phyloP scores from a whole-genome alignment of 2,113 vertebrate species.

The Athene noctua region DNA sequence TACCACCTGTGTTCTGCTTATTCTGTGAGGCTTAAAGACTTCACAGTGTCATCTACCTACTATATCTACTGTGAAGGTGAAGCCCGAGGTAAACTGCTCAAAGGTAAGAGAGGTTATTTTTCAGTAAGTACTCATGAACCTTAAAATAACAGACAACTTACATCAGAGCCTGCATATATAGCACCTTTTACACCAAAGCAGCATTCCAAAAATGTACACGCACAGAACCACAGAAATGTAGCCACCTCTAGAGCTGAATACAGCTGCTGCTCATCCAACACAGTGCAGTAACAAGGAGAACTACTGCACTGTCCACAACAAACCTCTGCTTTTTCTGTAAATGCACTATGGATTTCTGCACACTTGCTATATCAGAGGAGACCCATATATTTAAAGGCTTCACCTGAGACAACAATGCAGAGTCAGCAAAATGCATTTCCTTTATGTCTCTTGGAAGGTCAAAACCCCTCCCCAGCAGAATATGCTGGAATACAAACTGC shows the following conservation, averaged over 20 bases:
- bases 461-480: neutral
- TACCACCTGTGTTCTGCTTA: neutral
- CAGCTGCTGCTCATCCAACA: neutral
- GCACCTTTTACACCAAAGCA: neutral
- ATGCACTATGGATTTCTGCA: neutral
- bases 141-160: neutral
- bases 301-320: neutral
- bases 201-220: neutral
- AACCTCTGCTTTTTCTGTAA: neutral
- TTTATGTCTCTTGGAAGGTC: constrained; percentile 8
- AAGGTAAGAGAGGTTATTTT: neutral
- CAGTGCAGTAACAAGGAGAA: neutral
- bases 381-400: neutral
- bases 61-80: neutral
- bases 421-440: neutral
- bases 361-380: neutral
- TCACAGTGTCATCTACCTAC: neutral
- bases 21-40: neutral
- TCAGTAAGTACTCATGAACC: neutral
- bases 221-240: neutral
- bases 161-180: neutral
- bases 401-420: neutral
- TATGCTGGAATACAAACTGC: neutral
- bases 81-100: neutral
- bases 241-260: neutral